phyloP scores from a whole-genome alignment of 1,140 invertebrate species.

The Heliconius himera region DNA sequence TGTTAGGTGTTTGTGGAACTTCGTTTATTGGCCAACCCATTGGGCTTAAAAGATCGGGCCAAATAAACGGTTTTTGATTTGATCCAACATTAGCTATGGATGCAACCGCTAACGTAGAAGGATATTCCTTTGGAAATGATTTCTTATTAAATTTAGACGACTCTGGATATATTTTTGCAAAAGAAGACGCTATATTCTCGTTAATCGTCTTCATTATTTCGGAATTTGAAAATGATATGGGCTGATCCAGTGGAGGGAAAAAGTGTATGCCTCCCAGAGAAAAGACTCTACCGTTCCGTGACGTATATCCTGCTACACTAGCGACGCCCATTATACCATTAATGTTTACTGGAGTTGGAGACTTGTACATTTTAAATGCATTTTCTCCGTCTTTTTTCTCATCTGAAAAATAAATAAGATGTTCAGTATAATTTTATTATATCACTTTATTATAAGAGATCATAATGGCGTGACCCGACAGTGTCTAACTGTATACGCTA shows the following conservation, averaged over 20 bases:
- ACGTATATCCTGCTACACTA: conserved; percentile 49
- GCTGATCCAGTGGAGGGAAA: conserved; percentile 32
- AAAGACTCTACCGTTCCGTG: conserved; percentile 53
- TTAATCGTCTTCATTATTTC: conserved; percentile 14
- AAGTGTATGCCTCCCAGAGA: conserved; percentile 51
- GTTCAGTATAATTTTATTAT: neutral
- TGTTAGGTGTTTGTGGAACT: neutral
- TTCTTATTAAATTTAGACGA: neutral
- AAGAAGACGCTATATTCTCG: neutral
- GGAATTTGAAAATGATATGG: neutral
- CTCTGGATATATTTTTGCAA: neutral
- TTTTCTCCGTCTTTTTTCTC: neutral
- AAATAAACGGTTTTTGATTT: conserved; percentile 7
- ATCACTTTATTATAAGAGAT: too few species aligned
- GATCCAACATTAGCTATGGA: conserved; percentile 19
- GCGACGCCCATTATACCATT: conserved; percentile 48
- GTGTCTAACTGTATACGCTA: too few species aligned
- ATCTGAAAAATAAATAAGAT: conserved; percentile 18
- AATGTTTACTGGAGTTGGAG: conserved; percentile 20
- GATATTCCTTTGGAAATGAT: conserved; percentile 29
- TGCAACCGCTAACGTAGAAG: conserved; percentile 41
- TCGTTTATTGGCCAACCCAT: conserved; percentile 32
- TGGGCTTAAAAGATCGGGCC: conserved; percentile 19
- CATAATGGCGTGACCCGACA: too few species aligned
- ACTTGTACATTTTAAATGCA: neutral